Conservation (phyloP, 2,888 invertebrate genomes). For the Platycheirus albimanus region DNA sequence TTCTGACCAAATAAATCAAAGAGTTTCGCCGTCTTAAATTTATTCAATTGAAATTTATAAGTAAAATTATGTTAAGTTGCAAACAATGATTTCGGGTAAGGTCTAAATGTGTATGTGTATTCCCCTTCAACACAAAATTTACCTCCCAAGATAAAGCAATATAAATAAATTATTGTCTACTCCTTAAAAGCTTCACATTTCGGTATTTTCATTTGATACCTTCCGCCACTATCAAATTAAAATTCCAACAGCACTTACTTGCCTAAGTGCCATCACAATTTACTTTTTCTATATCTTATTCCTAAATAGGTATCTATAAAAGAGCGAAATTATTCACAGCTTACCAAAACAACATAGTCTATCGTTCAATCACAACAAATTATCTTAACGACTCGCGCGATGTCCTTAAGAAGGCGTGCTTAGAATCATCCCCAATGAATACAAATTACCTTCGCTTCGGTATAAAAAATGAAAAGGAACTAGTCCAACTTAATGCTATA, state of each 20-base stretch:
- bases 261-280: not conserved
- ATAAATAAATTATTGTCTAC: not conserved
- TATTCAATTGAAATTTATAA: no score
- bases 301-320: not conserved
- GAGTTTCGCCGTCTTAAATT: no score
- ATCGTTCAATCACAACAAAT: slow-evolving; percentile 24
- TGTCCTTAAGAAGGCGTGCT: not conserved
- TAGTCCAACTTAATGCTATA: not conserved
- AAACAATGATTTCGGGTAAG: no score
- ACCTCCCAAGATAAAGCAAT: no score
- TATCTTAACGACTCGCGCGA: slow-evolving; percentile 16
- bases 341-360: not conserved
- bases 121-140: no score
- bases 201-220: no score
- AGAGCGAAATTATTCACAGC: slow-evolving; percentile 20
- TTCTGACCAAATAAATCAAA: no score
- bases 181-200: not conserved
- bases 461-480: slow-evolving; percentile 28
- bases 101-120: no score
- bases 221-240: not conserved
- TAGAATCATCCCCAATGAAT: slow-evolving; percentile 19
- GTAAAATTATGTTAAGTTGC: no score
- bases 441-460: slow-evolving; percentile 28
- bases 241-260: not conserved
- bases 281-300: not conserved